Evolutionary conservation across 2,888 invertebrate genomes (phyloP).

Genomic region (Poecilus cupreus): DNA sequence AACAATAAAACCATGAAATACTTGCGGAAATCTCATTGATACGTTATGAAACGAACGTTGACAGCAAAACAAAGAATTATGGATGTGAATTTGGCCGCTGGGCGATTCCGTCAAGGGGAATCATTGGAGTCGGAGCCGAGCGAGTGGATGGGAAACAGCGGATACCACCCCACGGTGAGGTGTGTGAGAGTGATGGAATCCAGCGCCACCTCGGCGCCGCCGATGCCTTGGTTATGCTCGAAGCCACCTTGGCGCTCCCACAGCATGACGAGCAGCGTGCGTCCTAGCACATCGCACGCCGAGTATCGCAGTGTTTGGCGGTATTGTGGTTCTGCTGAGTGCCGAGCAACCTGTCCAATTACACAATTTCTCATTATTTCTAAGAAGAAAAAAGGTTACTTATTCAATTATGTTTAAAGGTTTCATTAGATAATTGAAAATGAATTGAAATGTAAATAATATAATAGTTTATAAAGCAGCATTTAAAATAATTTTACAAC

Average conservation of each 20-base stretch:
- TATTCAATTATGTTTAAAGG: too few relatives aligned
- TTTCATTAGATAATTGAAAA: too few relatives aligned
- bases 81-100: constrained; percentile 35
- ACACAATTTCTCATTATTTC: too few relatives aligned
- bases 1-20: background rate
- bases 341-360: constrained; percentile 78
- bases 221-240: constrained; percentile 87
- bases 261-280: constrained; percentile 91
- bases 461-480: too few relatives aligned
- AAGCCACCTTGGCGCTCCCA: constrained; percentile 94
- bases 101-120: constrained; percentile 70
- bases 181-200: constrained; percentile 87
- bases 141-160: constrained; percentile 90
- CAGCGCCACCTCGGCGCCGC: constrained; percentile 90
- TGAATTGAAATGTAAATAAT: too few relatives aligned
- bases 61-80: background rate
- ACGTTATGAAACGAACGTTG: background rate
- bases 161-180: constrained; percentile 92
- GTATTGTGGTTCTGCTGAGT: constrained; percentile 89
- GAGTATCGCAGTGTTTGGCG: constrained; percentile 92
- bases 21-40: constrained; percentile 1
- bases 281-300: constrained; percentile 84
- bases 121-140: constrained; percentile 80
- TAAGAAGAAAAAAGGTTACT: too few relatives aligned
- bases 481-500: too few relatives aligned